phyloP scores from a whole-genome alignment of 2,113 vertebrate species.

The Embiotoca jacksoni region DNA sequence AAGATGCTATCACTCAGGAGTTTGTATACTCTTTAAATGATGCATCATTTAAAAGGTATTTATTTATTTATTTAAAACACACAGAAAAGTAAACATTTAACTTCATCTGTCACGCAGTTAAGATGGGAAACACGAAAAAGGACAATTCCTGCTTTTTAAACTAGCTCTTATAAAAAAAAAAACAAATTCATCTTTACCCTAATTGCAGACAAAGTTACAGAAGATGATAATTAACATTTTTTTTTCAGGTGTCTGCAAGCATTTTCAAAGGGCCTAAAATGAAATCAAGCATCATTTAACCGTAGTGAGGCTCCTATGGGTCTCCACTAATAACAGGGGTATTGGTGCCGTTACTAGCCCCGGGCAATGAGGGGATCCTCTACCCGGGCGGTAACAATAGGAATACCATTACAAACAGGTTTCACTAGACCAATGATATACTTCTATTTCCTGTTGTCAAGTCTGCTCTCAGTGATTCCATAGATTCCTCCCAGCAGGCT shows the following conservation, averaged over 20 bases:
- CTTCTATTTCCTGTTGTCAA: conserved; percentile 73
- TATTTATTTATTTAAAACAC: too few relatives aligned
- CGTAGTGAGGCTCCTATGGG: conserved; percentile 28
- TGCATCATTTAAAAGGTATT: too few relatives aligned
- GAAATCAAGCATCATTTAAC: conserved; percentile 23
- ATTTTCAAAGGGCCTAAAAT: background rate
- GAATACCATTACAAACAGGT: conserved; percentile 83
- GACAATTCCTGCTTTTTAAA: background rate
- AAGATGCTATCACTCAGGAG: too few relatives aligned
- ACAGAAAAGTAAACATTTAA: too few relatives aligned
- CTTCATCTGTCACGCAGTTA: background rate
- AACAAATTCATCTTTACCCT: background rate
- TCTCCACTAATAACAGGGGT: conserved; percentile 57
- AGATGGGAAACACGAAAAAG: background rate
- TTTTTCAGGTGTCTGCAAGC: background rate
- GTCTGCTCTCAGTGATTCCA: conserved; percentile 64
- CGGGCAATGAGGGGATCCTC: conserved; percentile 73
- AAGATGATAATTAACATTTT: background rate
- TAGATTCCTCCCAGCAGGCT: conserved; percentile 75
- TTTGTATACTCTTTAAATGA: too few relatives aligned
- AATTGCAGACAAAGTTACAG: background rate
- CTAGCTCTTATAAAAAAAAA: background rate
- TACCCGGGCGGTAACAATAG: conserved; percentile 68
- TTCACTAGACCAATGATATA: conserved; percentile 67
- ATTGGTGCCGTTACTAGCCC: conserved; percentile 72